Evolutionary conservation across 2,888 invertebrate species (phyloP).

Genomic region (Brenthis daphne): DNA sequence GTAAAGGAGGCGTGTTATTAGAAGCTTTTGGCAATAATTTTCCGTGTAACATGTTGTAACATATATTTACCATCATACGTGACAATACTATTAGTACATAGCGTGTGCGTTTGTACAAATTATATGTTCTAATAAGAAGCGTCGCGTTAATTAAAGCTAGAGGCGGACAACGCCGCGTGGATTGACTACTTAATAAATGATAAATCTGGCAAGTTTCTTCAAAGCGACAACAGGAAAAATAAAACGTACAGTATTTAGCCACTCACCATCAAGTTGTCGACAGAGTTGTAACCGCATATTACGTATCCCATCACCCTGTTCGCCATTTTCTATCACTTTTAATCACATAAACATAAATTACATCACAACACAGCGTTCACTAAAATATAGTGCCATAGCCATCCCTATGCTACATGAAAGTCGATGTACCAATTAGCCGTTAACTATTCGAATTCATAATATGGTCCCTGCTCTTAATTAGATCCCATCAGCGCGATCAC

Average conservation of each 20-base stretch:
- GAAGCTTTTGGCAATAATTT: too few species aligned
- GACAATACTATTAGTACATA: too few species aligned
- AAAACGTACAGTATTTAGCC: not conserved
- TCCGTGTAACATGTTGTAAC: too few species aligned
- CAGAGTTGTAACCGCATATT: slow-evolving; percentile 83
- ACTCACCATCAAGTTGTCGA: slow-evolving; percentile 82
- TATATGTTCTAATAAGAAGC: too few species aligned
- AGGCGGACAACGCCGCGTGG: too few species aligned
- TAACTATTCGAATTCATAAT: slow-evolving; percentile 29
- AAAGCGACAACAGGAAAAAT: slow-evolving; percentile 18
- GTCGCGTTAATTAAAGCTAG: too few species aligned
- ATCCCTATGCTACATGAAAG: not conserved
- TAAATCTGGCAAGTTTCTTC: not conserved
- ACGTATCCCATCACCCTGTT: slow-evolving; percentile 81
- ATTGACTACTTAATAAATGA: not conserved
- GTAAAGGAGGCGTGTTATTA: too few species aligned
- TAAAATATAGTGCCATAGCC: not conserved
- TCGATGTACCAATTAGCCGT: slow-evolving; percentile 30
- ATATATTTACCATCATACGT: too few species aligned
- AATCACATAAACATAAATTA: slow-evolving; percentile 8
- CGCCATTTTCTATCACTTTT: slow-evolving; percentile 56
- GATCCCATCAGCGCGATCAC: not conserved
- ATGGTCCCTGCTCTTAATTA: slow-evolving; percentile 1
- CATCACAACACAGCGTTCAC: slow-evolving; percentile 14
- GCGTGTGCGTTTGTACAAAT: too few species aligned